Conservation (phyloP, 2,113 vertebrate species). For the Tenebrosternarchus preto region DNA sequence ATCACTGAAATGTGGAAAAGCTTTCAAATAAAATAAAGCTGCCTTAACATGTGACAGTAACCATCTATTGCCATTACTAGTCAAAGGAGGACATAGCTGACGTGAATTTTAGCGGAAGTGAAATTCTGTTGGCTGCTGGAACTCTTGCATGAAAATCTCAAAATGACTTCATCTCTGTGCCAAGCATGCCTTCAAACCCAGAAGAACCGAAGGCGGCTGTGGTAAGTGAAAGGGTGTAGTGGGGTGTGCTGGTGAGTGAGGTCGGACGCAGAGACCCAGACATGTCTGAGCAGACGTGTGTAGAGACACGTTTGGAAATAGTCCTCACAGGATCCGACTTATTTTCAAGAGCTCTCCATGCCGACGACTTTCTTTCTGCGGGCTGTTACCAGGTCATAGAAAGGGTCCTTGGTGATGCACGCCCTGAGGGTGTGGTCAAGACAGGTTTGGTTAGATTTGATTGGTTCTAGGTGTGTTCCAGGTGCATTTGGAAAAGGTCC, state of each 20-base stretch:
- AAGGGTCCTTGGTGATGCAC: slow-evolving; percentile 88
- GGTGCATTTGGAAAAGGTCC: neutral
- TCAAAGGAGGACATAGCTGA: too few species aligned
- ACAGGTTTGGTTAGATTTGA: neutral
- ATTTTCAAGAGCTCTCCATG: slow-evolving; percentile 20
- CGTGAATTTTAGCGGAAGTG: slow-evolving; percentile 10
- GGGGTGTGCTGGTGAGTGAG: too few species aligned
- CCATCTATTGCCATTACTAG: too few species aligned
- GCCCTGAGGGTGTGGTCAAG: slow-evolving; percentile 69
- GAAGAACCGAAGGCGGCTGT: neutral
- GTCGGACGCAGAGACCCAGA: neutral
- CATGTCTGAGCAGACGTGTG: neutral
- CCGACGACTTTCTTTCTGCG: slow-evolving; percentile 84
- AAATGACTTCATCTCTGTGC: neutral
- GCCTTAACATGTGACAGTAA: too few species aligned
- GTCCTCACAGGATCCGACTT: too few species aligned
- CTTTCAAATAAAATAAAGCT: too few species aligned
- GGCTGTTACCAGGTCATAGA: slow-evolving; percentile 85
- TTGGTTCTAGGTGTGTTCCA: slow-evolving; percentile 1
- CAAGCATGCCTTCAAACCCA: neutral
- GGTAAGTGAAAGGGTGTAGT: neutral
- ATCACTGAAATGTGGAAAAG: too few species aligned
- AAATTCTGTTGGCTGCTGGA: neutral
- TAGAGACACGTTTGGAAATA: neutral
- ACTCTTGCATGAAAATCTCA: neutral